Base-by-base conservation (phyloP, 2,797 vertebrate species). In the Enteromius paludinosus region DNA sequence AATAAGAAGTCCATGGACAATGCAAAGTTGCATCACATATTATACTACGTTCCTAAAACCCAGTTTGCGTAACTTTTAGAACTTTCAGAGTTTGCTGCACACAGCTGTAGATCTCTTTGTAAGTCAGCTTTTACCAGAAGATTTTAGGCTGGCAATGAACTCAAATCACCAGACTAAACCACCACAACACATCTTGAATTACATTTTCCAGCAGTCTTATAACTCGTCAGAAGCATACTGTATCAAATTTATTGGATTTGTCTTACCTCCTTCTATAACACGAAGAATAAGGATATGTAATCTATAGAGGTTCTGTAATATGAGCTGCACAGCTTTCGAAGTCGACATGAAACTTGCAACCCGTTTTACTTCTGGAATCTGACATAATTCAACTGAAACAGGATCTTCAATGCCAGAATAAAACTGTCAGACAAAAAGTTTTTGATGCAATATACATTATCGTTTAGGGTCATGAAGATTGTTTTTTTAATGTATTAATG, bases 261-360 rank as follows among this genome's bases (percentile, higher is more conserved):
- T 59, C 23, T 69, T 28, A 41, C 35, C 28, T 18, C 28, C 49
- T 69, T 52, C 52, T 59, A 56, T 79, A 79, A 79, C 64, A 59
- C 66, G 76, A 33, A 69, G 78, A 28, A 59, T 38, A 70, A 28
- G 10, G 33, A 70, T 79, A 69, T 30, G 18, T 69, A 79, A 79
- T 79, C 78, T 56, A 79, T 69, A 70, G 35, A 70, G 33, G n/a
- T 56, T 25, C n/a, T 41, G 78, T 69, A 41, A 79, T 20, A 54
- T 59, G 33, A 79, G 78, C 28, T 65, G 35, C 52, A 10, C 43
- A 49, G 61, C 28, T 56, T 52, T 56, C 25, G 2, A 70, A 38
- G n/a, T 79, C 49, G 20, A 70, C 47, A 69, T 79, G 65, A 79
- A 79, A 70, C 20, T 69, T 70, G 33, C 47, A 56, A 70, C 61